Evolutionary conservation across 2,797 vertebrate species (phyloP).

Genomic region (Mionectes olivaceus): DNA sequence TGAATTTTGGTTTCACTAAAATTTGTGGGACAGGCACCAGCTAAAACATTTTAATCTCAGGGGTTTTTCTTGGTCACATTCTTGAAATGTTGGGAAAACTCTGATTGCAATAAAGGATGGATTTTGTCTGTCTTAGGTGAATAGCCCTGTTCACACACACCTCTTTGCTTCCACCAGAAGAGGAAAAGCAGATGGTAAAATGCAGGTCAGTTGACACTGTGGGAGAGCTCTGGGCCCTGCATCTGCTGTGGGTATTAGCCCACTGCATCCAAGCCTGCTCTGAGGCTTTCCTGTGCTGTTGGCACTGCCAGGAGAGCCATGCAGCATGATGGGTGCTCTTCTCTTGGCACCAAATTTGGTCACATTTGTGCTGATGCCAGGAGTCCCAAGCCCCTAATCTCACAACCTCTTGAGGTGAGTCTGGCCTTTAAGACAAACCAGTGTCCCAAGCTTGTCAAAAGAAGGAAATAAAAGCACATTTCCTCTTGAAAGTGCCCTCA

Average conservation of each 20-base stretch:
- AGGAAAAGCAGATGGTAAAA: background rate
- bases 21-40: background rate
- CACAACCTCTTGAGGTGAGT: background rate
- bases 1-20: background rate
- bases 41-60: background rate
- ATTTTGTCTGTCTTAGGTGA: background rate
- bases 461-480: background rate
- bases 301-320: background rate
- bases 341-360: background rate
- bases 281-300: background rate
- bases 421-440: background rate
- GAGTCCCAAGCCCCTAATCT: background rate
- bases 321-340: background rate
- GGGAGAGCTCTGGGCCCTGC: background rate
- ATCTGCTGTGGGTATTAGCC: background rate
- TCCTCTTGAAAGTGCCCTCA: background rate
- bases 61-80: background rate
- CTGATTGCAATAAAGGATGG: background rate
- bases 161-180: background rate
- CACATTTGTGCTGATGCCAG: accelerated
- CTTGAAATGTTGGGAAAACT: background rate
- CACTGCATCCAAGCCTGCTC: background rate
- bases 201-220: background rate
- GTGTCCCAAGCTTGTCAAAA: background rate
- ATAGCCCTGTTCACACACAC: background rate